Evolutionary conservation across 2,113 vertebrate genomes (phyloP), one percentile per base, ranked within the genome.

Genomic region (Abramis brama): DNA sequence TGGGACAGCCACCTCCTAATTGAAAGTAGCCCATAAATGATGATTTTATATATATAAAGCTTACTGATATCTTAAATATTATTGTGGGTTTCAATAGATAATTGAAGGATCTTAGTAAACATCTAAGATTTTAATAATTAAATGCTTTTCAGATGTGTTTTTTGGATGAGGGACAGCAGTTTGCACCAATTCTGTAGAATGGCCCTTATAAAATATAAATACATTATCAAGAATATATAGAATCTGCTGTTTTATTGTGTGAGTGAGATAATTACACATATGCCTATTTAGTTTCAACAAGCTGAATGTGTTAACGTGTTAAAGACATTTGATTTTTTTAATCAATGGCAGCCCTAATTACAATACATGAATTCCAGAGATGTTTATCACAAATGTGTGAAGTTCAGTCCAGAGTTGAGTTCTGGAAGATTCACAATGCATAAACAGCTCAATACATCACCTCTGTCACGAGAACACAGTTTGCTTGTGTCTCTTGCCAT

Each of bases 381-480:
- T 45, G 59, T 64, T 64, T 64, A 64, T 80, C 12, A 27, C 7
- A 5, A 2, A 62, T 27, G 78, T 80, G 57, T 79, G 30, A 80
- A 64, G 36, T 23, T 80, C 4, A 62, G 52, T 2, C 25, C 27
- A 33, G 47, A 8, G 4, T 59, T 59, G 33, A 60, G 8, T 64
- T 64, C n/a, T 64, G 13, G 6, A 64, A 17, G 59, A 64, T 47
- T 64, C 59, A 45, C 59, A 60, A 15, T 45, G 36, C 15, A 64
- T 10, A 64, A 39, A 80, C 55, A 60, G 33, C 33, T 79, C 19
- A 39, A 23, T n/a, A 79, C 55, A 79, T 23, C 76, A 59, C 75
- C 52, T 57, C 19, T 33, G 47, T 15, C 47, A 21, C 21, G 43
- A 43, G 23, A 75, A 36, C 43, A 7, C 12, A 50, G 23, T 47